Conservation (phyloP, 2,888 invertebrate genomes). For the Loripinus fragilis region DNA sequence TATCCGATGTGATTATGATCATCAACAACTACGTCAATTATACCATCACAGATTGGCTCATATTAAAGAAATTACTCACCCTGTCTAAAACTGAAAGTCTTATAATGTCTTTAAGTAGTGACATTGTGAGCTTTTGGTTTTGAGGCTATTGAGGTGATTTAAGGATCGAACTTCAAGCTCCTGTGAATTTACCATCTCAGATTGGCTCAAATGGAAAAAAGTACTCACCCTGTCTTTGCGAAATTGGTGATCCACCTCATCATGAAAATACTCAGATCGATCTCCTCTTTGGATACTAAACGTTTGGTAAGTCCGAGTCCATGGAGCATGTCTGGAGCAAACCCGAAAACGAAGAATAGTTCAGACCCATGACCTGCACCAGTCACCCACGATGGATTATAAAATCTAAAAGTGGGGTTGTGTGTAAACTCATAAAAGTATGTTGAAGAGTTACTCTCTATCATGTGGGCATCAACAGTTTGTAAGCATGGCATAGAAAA, state of each 20-base stretch:
- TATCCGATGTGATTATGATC: too few relatives aligned
- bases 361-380: constrained; percentile 45
- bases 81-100: too few relatives aligned
- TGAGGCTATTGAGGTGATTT: too few relatives aligned
- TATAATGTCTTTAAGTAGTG: too few relatives aligned
- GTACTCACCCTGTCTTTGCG: constrained; percentile 49
- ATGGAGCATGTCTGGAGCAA: constrained; percentile 37
- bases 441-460: constrained; percentile 32
- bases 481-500: constrained; percentile 40
- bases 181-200: too few relatives aligned
- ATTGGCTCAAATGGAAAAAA: too few relatives aligned
- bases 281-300: constrained; percentile 28
- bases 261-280: constrained; percentile 37
- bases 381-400: constrained; percentile 31
- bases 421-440: constrained; percentile 46
- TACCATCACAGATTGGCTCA: too few relatives aligned
- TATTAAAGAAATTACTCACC: too few relatives aligned
- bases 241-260: constrained; percentile 54
- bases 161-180: too few relatives aligned
- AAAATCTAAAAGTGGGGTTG: constrained; percentile 24
- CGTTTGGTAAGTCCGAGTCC: constrained; percentile 23
- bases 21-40: too few relatives aligned
- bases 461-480: constrained; percentile 36
- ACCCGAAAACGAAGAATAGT: constrained; percentile 49
- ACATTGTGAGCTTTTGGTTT: too few relatives aligned